Evolutionary conservation across 2,113 vertebrate species (phyloP), one percentile per base, ranked within the genome.

Genomic region (Spheniscus mendiculus): DNA sequence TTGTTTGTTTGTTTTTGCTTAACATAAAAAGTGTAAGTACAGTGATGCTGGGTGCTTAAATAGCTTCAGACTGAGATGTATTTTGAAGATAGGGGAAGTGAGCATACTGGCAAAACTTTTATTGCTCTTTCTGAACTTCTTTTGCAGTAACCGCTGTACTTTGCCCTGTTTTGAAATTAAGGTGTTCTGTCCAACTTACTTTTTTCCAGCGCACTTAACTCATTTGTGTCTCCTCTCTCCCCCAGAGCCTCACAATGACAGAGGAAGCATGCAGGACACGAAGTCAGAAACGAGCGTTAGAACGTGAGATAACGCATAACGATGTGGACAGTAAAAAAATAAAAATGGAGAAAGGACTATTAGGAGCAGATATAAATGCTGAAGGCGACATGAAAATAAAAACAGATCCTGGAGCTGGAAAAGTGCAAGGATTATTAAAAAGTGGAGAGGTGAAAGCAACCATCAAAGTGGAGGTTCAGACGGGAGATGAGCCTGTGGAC

Each of bases 181-280:
- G 83, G 53, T 89, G 70, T 66, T 93, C 76, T 44, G 82, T 38
- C 70, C 76, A 67, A 49, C 36, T 56, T 63, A 11, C 9, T 18
- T 22, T 18, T 15, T 66, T 23, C 61, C 38, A 18, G 12, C 3
- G 34, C 8, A 1, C 19, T 78, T 83, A 89, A 70, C 77, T 70
- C 27, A 0, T 87, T 50, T 67, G 52, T 55, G 27, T 90, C 70
- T 84, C 50, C 52, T 78, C 56, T 81, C 47, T 56, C 32, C 34
- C 34, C 16, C 92, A 98, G 93, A 69, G 90, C 36, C 93, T 96
- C 97, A 98, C 97, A 97, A 99, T 99, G 99, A 99, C 99, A 38
- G 99, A 99, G 97, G 99, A 99, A 97, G 98, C 98, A 70, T 99
- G 99, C 98, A 98, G 99, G 94, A 99, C 99, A 25, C 99, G 99